phyloP scores from a whole-genome alignment of 1,140 invertebrate genomes.

The Camponotus pennsylvanicus region DNA sequence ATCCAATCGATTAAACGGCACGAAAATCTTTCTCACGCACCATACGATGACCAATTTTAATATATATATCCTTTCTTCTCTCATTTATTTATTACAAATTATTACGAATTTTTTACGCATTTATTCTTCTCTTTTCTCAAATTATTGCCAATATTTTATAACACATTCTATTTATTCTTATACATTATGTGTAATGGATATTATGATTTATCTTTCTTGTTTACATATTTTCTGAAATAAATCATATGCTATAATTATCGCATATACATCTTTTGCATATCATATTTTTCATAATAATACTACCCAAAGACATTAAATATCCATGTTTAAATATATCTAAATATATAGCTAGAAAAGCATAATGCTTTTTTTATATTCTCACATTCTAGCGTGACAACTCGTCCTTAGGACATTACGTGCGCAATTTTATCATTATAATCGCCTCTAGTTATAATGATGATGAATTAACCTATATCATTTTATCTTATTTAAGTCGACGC shows the following conservation, averaged over 20 bases:
- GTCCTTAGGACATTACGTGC: conserved; percentile 26
- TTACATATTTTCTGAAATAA: neutral
- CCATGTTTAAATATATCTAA: neutral
- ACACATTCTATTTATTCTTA: neutral
- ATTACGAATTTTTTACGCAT: neutral
- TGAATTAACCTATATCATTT: conserved; percentile 47
- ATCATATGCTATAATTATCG: too few relatives aligned
- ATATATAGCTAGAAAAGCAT: neutral
- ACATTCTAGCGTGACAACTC: conserved; percentile 23
- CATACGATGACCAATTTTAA: neutral
- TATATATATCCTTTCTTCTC: neutral
- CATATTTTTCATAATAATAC: too few relatives aligned
- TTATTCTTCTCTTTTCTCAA: neutral
- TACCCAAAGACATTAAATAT: neutral
- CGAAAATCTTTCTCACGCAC: neutral
- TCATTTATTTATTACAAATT: neutral
- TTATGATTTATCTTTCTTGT: neutral
- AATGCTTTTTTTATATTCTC: neutral
- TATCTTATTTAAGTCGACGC: conserved; percentile 30
- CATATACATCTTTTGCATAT: too few relatives aligned
- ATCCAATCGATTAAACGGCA: neutral
- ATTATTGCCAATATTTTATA: neutral
- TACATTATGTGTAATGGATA: neutral
- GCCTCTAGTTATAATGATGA: conserved; percentile 32
- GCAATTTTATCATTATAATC: conserved; percentile 29